Base-by-base conservation (phyloP, 2,797 vertebrate genomes). In the Galaxias olidus region DNA sequence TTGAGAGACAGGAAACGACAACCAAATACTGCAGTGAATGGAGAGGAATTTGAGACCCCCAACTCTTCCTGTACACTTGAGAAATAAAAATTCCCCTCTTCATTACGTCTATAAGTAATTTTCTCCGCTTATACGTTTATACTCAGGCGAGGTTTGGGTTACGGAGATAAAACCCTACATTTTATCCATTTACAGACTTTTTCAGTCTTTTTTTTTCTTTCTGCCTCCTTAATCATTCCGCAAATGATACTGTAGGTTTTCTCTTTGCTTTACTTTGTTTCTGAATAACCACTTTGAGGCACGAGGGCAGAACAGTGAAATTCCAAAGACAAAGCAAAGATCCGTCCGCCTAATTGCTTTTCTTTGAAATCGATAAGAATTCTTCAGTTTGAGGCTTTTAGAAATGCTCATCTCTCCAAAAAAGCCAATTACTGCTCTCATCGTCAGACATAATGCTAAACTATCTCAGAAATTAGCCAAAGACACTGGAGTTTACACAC, bases 361-460 rank as follows among this genome's bases (percentile, higher is more conserved):
- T 61, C 41, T 44, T 52, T 50, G 49, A 67, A 53, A 61, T 55
- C 45, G 15, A 68, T 59, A 53, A 40, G 9, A 11, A 10, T 18
- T 56, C 67, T 53, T 65, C 3, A 30, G 30, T 71, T 4, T 15
- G 7, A 19, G 61, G 49, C 44, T 68, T 71, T 57, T 58, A 57
- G 71, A 78, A 79, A 70, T 53, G 60, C 64, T 72, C 69, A 72
- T 79, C 47, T 60, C 20, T 76, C 46, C 45, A n/a, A 50, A 75
- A 75, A 69, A 73, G 41, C 40, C 20, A 77, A 76, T 79, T 74
- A 75, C 77, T 61, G 63, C 70, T 66, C 65, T 75, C 19, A 72
- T 75, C 64, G 48, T 57, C 19, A 69, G 45, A 56, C 44, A 61
- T 43, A 66, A 71, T 43, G 49, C 45, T 78, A 41, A 10, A 66